These are phyloP conservation scores for Allophyes oxyacanthae DNA, from an alignment of 2,888 invertebrate genomes.

Conservation along the genomic window DNA sequence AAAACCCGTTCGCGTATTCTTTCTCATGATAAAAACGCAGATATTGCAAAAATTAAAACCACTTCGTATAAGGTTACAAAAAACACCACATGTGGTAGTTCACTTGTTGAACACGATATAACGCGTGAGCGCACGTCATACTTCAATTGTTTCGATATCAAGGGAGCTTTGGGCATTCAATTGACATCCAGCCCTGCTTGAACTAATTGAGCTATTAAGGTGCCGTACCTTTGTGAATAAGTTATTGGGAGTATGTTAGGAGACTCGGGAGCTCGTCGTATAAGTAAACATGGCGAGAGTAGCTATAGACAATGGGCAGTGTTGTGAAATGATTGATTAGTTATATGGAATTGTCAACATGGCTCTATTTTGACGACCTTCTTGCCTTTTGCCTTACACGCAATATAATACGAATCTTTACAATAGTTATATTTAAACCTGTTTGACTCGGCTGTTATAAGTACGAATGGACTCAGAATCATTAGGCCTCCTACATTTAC, in stretches of 20 bases:
- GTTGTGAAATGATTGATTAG: slow-evolving; percentile 7
- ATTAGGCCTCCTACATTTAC: slow-evolving; percentile 17
- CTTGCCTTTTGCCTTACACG: too few species aligned
- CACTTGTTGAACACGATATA: slow-evolving; percentile 33
- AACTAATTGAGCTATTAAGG: slow-evolving; percentile 44
- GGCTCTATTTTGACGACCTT: background rate
- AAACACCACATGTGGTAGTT: slow-evolving; percentile 29
- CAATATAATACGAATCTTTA: too few species aligned
- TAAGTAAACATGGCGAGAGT: slow-evolving; percentile 9
- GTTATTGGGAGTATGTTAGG: background rate
- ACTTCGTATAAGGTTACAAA: slow-evolving; percentile 34
- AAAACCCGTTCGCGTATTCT: too few species aligned
- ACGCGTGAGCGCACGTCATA: slow-evolving; percentile 56
- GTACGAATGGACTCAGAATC: too few species aligned
- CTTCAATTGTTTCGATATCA: slow-evolving; percentile 42
- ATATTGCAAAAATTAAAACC: slow-evolving; percentile 21
- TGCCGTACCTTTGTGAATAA: slow-evolving; percentile 12
- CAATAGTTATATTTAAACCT: background rate
- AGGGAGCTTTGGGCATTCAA: slow-evolving; percentile 38
- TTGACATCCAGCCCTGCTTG: slow-evolving; percentile 20
- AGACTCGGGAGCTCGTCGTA: background rate
- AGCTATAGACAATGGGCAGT: slow-evolving; percentile 2
- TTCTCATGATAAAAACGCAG: background rate
- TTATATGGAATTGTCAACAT: background rate
- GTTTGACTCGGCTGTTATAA: background rate